Base-by-base conservation (phyloP, 2,888 invertebrate genomes). In the Pyralis farinalis region DNA sequence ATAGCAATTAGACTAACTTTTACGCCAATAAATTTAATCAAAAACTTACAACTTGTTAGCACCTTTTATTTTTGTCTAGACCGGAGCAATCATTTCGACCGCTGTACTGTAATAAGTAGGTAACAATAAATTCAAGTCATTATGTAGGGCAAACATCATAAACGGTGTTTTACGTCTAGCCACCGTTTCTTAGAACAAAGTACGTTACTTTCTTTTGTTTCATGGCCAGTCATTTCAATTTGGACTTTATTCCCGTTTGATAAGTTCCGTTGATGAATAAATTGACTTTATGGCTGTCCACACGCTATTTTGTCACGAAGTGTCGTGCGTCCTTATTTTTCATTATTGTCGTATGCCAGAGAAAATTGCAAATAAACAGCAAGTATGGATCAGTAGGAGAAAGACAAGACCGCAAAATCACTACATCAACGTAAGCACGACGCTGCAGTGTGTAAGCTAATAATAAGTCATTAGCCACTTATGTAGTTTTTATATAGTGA, bases 231-330 rank as follows among this genome's bases (percentile, higher is more conserved):
- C 47, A 44, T 41, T 42, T 37, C 27, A 65, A 47, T 62, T 53
- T 56, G 25, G 49, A 63, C 70, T 50, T 42, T 73, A 67, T 56
- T 48, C 22, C 35, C 16, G 22, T 20, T 0, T 0, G 0, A 1
- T 43, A 68, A 63, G 51, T 42, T 48, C 46, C 46, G 42, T 47
- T 56, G 36, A 27, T 42, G 31, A 36, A 47, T 43, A 32, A 43
- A 31, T 44, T 35, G 43, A 35, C 47, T 41, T 55, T 52, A 44
- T 51, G 52, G 51, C 55, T 47, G 44, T 38, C 39, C 46, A 54
- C 80, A 81, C 76, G 81, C 77, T 53, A 76, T 54, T 47, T 63
- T 63, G 73, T 76, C 85, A 84, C 84, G 85, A 80, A 74, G 58
- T 68, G 58, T 69, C 77, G 78, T 80, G 80, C 62, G 78, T 74